Conservation (phyloP, 2,888 invertebrate genomes). For the Drosophila meridionalis region DNA sequence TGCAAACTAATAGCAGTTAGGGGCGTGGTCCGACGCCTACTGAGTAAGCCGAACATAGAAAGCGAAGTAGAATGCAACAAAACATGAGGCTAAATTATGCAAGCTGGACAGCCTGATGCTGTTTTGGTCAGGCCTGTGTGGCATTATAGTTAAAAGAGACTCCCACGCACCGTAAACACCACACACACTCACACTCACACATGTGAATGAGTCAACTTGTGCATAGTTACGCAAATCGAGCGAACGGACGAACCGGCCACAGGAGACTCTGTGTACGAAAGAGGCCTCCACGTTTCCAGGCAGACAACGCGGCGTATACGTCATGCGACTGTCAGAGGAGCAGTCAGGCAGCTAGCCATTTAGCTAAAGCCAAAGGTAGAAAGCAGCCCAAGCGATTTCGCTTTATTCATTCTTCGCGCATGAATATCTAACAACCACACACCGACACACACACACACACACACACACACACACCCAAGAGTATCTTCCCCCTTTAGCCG, state of each 20-base stretch:
- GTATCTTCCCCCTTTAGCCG: background rate
- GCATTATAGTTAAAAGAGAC: slow-evolving; percentile 45
- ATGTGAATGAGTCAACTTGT: slow-evolving; percentile 70
- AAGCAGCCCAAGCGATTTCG: slow-evolving; percentile 42
- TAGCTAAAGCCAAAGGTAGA: slow-evolving; percentile 52
- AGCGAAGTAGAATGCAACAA: slow-evolving; percentile 6
- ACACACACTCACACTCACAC: background rate
- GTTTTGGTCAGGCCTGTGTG: slow-evolving; percentile 36
- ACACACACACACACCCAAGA: background rate
- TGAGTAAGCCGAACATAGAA: slow-evolving; percentile 12
- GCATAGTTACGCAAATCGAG: slow-evolving; percentile 72
- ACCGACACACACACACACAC: slow-evolving; percentile 7
- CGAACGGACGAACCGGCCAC: slow-evolving; percentile 54
- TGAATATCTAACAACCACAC: slow-evolving; percentile 61
- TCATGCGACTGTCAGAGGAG: slow-evolving; percentile 57
- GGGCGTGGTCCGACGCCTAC: slow-evolving; percentile 15
- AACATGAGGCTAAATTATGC: slow-evolving; percentile 58
- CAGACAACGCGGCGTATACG: slow-evolving; percentile 68
- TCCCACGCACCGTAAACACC: slow-evolving; percentile 31
- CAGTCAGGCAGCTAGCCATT: slow-evolving; percentile 30
- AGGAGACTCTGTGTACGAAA: slow-evolving; percentile 64
- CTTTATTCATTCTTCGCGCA: slow-evolving; percentile 76
- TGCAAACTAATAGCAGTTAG: slow-evolving; percentile 55
- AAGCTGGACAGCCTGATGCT: slow-evolving; percentile 64
- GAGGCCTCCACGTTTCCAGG: slow-evolving; percentile 51